Evolutionary conservation across 2,113 vertebrate genomes (phyloP), one percentile per base, ranked within the genome.

Genomic region (Archocentrus centrarchus): DNA sequence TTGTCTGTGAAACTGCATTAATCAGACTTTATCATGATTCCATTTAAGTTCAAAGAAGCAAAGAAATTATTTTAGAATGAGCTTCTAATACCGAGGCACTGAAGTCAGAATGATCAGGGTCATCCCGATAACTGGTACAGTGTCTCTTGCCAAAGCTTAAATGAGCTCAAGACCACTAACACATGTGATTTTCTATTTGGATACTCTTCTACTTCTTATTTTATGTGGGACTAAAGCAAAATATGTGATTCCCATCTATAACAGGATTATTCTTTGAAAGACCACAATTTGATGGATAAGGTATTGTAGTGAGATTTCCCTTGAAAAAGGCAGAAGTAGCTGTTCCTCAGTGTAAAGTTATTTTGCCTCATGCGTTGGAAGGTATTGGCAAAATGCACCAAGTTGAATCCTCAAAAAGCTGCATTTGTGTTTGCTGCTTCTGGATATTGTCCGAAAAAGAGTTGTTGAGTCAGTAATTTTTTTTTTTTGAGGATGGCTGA

Each of bases 111-210:
- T 18, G 78, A 39, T 11, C 15, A 76, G 20, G 22, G 66, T 68
- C 27, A 59, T 55, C 14, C 3, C 4, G 32, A 10, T 35, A 60
- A 61, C 35, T 24, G 5, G 27, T 18, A 53, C n/a, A 60, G 8
- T 17, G 37, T 66, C 37, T 8, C 11, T 22, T 85, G 83, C 87
- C 89, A 92, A 86, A 84, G n/a, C 55, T 53, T 59, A 88, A 85
- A 88, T 37, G n/a, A 88, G 59, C 70, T 81, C 60, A 85, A 79
- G 44, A 64, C 66, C 17, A 27, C 75, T 85, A 76, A 80, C 77
- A 80, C 59, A 81, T 77, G 61, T 78, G 53, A 76, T 85, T 89
- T 88, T 81, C 78, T 64, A 18, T 83, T 47, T 59, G 41, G 27
- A 80, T 77, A 60, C 24, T 86, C 59, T 82, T 81, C 24, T 60